Evolutionary conservation across 2,797 vertebrate species (phyloP).

Genomic region (Melanotaenia boesemani): DNA sequence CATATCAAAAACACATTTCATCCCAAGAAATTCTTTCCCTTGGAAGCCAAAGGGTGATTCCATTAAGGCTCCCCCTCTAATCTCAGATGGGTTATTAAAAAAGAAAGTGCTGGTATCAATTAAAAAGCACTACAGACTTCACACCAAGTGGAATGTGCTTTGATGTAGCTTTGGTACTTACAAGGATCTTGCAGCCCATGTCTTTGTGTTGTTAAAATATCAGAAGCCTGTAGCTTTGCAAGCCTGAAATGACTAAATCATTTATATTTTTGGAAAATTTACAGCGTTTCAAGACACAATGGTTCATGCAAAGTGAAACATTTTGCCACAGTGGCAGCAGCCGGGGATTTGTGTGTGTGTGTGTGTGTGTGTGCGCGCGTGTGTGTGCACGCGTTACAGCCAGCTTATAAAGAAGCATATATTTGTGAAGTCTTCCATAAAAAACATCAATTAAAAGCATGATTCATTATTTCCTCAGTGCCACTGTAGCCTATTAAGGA

Average conservation of each 20-base stretch:
- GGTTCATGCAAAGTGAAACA: constrained; percentile 17
- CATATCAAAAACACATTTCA: constrained; percentile 80
- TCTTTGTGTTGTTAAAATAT: constrained; percentile 43
- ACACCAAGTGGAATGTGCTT: constrained; percentile 66
- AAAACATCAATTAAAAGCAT: constrained; percentile 79
- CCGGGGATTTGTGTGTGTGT: constrained; percentile 17
- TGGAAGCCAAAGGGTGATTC: constrained; percentile 72
- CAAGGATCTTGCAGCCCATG: constrained; percentile 35
- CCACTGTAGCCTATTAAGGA: constrained; percentile 72
- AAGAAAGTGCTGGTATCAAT: constrained; percentile 72
- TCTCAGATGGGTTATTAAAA: constrained; percentile 68
- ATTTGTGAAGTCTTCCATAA: constrained; percentile 74
- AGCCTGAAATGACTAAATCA: constrained; percentile 29
- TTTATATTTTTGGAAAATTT: constrained; percentile 14
- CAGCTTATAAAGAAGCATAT: constrained; percentile 65
- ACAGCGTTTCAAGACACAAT: constrained; percentile 4
- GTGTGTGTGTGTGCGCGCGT: no score
- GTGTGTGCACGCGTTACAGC: constrained; percentile 4
- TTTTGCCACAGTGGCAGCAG: constrained; percentile 45
- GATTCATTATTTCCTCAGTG: constrained; percentile 82
- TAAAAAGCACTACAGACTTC: constrained; percentile 74
- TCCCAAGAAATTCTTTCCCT: constrained; percentile 71
- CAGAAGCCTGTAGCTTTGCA: background rate
- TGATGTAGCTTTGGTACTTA: constrained; percentile 58
- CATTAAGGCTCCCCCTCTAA: constrained; percentile 69